Evolutionary conservation across 2,888 invertebrate species (phyloP), one percentile per base, ranked within the genome.

Genomic region (Acrobasis consociella): DNA sequence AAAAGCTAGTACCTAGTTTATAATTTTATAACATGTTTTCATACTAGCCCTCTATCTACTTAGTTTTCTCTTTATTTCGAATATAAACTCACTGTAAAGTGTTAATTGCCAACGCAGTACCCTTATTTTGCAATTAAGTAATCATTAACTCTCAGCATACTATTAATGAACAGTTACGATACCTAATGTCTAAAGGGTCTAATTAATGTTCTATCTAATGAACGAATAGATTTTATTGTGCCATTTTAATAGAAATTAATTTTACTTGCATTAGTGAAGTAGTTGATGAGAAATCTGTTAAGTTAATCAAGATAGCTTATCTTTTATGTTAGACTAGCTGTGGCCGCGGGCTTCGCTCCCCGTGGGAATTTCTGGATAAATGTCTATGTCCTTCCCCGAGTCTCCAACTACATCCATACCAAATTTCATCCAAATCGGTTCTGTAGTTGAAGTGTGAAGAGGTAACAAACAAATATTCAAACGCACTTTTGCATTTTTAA

Each of bases 41-140:
- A 22, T 22, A 5, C 22, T 22, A 22, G n/a, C n/a, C n/a, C n/a
- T n/a, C n/a, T n/a, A n/a, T n/a, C n/a, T n/a, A n/a, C n/a, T n/a
- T n/a, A n/a, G n/a, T n/a, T n/a, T n/a, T n/a, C n/a, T n/a, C n/a
- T n/a, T n/a, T n/a, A n/a, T n/a, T n/a, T n/a, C n/a, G n/a, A 37
- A 22, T 3, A 46, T 46, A 58, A 46, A 46, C 46, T 46, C 22
- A 49, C 17, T 58, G 11, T 49, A 17, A 16, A 22, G 17, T 38
- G 31, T 60, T 39, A 51, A 39, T 60, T 60, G 38, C 49, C 42
- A 50, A 51, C 9, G 38, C 39, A 39, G 53, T 46, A 46, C 38
- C 50, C 50, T 60, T 61, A 61, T 53, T 61, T 53, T 46, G 61
- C 37, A 53, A 61, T 61, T 49, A 61, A 61, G 46, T 61, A 61